A percentile compares a stretch with the other conserved stretches of the same genome.
These are phyloP conservation scores for Eurypyga helias DNA, from an alignment of 2,113 vertebrate genomes.

Conservation along the genomic window DNA sequence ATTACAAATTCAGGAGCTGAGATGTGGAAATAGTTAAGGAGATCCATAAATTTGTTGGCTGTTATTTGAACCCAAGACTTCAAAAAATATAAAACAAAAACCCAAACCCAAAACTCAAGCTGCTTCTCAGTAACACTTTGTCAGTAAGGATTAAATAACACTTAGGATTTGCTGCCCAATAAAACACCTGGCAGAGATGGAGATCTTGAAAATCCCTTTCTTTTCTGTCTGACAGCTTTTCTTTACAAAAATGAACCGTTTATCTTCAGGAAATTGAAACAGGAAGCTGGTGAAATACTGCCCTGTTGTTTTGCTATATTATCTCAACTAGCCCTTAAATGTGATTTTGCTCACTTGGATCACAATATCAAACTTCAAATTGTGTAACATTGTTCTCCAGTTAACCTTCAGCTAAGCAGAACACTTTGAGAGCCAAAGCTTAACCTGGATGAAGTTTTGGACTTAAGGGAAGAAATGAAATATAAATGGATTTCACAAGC, in stretches of 20 bases:
- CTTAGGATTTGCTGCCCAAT: background rate
- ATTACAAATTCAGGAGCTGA: background rate
- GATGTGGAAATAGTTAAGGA: background rate
- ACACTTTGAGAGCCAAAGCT: background rate
- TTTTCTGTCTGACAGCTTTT: background rate
- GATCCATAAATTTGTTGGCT: background rate
- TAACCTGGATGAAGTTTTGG: background rate
- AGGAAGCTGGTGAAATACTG: background rate
- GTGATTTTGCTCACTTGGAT: background rate
- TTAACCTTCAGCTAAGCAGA: background rate
- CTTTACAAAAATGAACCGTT: background rate
- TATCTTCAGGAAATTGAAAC: conserved; percentile 14
- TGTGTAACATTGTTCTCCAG: background rate
- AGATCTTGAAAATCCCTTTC: conserved; percentile 17
- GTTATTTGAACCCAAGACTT: background rate
- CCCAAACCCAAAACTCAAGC: background rate
- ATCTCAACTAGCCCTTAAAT: background rate
- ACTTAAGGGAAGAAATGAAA: background rate
- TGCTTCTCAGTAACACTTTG: background rate
- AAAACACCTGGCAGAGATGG: background rate
- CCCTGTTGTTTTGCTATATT: conserved; percentile 4
- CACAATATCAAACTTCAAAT: background rate
- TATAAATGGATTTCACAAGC: background rate
- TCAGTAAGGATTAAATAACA: conserved; percentile 20
- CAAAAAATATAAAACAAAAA: background rate